phyloP scores from a whole-genome alignment of 35 echinoderm and acorn worm species.

The Ophioderma brevispina region DNA sequence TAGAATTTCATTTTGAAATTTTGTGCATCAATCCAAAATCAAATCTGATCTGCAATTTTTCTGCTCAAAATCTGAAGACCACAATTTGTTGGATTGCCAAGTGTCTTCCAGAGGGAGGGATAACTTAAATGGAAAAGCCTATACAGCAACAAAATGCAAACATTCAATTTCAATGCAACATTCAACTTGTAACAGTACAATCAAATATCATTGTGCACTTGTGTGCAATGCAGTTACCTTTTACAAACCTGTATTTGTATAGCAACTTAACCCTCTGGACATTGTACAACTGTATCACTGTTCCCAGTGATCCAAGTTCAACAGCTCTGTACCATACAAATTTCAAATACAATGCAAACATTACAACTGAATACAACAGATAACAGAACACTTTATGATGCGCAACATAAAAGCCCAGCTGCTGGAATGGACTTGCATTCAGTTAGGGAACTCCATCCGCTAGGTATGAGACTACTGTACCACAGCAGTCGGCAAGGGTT shows the following conservation, averaged over 20 bases:
- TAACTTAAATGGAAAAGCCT: not conserved
- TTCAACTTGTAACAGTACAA: not conserved
- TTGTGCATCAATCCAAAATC: too few relatives aligned
- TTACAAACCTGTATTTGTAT: not conserved
- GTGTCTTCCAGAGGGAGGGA: too few relatives aligned
- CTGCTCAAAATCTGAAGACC: too few relatives aligned
- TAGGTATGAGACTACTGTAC: not conserved
- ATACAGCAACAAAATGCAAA: not conserved
- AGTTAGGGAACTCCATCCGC: not conserved
- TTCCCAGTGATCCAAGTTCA: not conserved
- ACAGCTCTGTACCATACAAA: not conserved
- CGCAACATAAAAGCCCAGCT: not conserved
- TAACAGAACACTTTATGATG: not conserved
- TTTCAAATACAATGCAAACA: not conserved
- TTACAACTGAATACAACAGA: not conserved
- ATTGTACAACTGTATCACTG: not conserved
- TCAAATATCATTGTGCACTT: not conserved
- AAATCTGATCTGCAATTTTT: too few relatives aligned
- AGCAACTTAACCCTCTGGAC: not conserved
- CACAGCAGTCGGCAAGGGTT: not conserved
- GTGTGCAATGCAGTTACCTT: not conserved
- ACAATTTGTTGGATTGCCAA: too few relatives aligned
- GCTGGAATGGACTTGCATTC: not conserved
- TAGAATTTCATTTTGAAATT: too few relatives aligned
- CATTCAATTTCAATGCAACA: constrained; percentile 11